Conservation (phyloP, 2,113 vertebrate species). For the Tragulus kanchil region DNA sequence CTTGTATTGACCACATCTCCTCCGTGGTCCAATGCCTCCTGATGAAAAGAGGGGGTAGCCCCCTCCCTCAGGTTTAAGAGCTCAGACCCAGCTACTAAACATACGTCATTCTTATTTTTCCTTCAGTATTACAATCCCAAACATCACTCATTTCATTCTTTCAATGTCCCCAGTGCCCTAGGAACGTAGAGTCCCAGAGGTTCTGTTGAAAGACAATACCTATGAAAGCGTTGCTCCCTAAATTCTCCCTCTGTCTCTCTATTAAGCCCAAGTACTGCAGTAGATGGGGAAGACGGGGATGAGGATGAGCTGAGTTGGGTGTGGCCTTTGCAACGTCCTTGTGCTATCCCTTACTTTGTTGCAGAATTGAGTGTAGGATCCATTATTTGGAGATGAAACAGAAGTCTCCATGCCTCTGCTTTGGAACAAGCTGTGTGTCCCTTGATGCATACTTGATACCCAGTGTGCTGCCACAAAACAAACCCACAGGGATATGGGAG, state of each 20-base stretch:
- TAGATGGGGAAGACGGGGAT: too few species aligned
- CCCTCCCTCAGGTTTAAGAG: fast-evolving
- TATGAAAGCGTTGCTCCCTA: neutral
- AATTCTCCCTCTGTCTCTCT: neutral
- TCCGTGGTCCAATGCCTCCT: neutral
- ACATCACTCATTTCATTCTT: neutral
- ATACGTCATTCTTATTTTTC: neutral
- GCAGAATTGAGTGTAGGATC: neutral
- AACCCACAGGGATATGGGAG: neutral
- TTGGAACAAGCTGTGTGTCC: neutral
- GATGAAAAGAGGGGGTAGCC: too few species aligned
- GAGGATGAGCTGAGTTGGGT: neutral
- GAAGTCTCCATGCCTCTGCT: neutral
- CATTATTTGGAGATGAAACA: neutral
- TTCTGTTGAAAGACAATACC: neutral
- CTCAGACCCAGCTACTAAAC: too few species aligned
- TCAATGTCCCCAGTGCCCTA: neutral
- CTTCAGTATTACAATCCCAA: neutral
- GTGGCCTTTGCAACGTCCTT: neutral
- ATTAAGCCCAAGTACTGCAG: neutral
- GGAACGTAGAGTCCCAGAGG: neutral
- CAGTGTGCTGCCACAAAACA: neutral
- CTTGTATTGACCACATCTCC: too few species aligned
- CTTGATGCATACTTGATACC: neutral
- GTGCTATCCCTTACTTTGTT: neutral